phyloP scores from a whole-genome alignment of 2,888 invertebrate genomes.

The Nemapogon koenigi region DNA sequence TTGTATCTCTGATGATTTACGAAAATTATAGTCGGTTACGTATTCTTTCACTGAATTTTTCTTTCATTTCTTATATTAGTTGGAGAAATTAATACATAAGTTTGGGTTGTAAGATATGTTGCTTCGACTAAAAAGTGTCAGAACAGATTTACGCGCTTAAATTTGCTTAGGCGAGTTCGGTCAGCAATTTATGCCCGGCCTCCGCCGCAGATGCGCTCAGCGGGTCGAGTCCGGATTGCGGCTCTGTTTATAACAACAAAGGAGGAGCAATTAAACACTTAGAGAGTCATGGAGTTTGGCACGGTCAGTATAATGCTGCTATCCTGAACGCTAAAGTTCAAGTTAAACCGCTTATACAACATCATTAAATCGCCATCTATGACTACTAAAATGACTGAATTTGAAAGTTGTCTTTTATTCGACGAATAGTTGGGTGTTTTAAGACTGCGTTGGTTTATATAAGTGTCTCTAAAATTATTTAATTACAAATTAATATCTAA shows the following conservation, averaged over 20 bases:
- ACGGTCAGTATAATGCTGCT: constrained; percentile 25
- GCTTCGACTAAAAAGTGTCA: constrained; percentile 34
- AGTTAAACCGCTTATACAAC: constrained; percentile 9
- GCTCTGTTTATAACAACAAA: constrained; percentile 48
- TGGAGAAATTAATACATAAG: too few relatives aligned
- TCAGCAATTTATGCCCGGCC: constrained; percentile 43
- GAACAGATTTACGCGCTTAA: constrained; percentile 32
- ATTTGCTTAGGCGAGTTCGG: constrained; percentile 43
- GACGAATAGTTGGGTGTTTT: too few relatives aligned
- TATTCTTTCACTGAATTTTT: too few relatives aligned
- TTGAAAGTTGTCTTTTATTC: too few relatives aligned
- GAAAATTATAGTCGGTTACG: too few relatives aligned
- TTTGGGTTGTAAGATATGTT: constrained; percentile 5
- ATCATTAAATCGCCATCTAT: too few relatives aligned
- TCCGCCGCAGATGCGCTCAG: constrained; percentile 34
- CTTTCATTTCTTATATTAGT: too few relatives aligned
- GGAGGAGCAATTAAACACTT: constrained; percentile 48
- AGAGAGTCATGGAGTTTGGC: constrained; percentile 29
- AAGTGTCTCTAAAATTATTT: too few relatives aligned
- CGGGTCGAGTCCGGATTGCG: constrained; percentile 26
- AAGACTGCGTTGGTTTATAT: too few relatives aligned
- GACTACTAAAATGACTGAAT: too few relatives aligned
- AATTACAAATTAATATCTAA: too few relatives aligned
- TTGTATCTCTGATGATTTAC: too few relatives aligned
- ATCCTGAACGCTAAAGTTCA: constrained; percentile 11